Conservation (phyloP, 2,113 vertebrate genomes). For the Pseudorhombus dupliciocellatus region DNA sequence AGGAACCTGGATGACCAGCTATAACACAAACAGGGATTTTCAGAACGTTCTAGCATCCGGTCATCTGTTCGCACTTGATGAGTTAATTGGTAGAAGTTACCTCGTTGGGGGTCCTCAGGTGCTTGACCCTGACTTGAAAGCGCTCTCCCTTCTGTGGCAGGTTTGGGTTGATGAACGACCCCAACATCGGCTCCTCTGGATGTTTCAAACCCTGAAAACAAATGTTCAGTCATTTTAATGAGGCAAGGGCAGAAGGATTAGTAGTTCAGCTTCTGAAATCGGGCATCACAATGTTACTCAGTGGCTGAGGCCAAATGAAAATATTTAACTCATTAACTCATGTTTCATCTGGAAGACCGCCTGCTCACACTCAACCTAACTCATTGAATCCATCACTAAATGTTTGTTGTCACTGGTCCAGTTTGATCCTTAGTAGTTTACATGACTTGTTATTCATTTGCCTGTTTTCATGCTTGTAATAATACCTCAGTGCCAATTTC, state of each 20-base stretch:
- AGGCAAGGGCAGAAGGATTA: neutral
- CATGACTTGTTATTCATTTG: neutral
- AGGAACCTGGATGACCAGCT: neutral
- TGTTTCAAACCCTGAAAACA: constrained; percentile 78
- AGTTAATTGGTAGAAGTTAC: constrained; percentile 66
- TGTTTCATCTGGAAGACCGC: too few relatives aligned
- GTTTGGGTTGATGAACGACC: constrained; percentile 70
- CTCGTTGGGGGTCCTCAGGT: constrained; percentile 89
- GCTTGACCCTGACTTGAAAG: constrained; percentile 86
- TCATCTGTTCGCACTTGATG: neutral
- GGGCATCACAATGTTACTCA: neutral
- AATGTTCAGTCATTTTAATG: neutral
- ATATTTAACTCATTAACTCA: too few relatives aligned
- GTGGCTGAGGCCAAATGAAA: neutral
- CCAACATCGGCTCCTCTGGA: constrained; percentile 53
- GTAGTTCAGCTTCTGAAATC: neutral
- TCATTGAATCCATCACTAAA: neutral
- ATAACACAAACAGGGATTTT: neutral
- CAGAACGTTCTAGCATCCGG: neutral
- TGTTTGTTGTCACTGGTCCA: neutral
- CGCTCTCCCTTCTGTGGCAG: constrained; percentile 79
- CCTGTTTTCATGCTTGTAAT: neutral
- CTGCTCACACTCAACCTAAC: neutral
- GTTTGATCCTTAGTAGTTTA: neutral
- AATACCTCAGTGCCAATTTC: constrained; percentile 82